phyloP scores from a whole-genome alignment of 2,888 invertebrate species.

The Eupithecia inturbata region DNA sequence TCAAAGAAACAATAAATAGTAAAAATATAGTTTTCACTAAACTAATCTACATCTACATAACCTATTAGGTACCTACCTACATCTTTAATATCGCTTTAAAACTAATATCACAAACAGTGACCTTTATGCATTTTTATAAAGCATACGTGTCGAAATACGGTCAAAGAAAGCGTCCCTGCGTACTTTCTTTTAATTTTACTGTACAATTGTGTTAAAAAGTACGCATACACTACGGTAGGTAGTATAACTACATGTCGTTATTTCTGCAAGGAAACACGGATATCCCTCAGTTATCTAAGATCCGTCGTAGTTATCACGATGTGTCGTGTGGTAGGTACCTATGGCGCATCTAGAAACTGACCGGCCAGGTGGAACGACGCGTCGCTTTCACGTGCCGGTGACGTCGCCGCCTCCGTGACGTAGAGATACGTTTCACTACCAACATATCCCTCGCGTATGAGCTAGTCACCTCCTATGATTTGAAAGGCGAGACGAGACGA shows the following conservation, averaged over 20 bases:
- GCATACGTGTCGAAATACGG: not conserved
- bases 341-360: conserved; percentile 66
- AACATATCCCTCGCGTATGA: conserved; percentile 24
- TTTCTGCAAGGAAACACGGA: conserved; percentile 11
- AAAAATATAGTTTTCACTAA: not conserved
- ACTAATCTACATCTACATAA: not conserved
- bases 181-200: not conserved
- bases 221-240: not conserved
- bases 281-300: conserved; percentile 21
- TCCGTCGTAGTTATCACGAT: conserved; percentile 16
- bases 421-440: conserved; percentile 70
- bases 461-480: not conserved
- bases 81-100: not conserved
- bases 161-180: not conserved
- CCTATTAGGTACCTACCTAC: not conserved
- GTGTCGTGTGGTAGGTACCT: conserved; percentile 25
- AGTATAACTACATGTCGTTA: not conserved
- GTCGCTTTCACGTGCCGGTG: conserved; percentile 71
- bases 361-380: conserved; percentile 77
- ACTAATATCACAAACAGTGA: not conserved
- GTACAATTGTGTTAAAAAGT: not conserved
- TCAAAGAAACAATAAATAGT: not conserved
- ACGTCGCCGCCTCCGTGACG: conserved; percentile 62
- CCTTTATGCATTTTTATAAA: not conserved
- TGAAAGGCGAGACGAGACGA: too few relatives aligned